Conservation (phyloP, 2,888 invertebrate species). For the Andrena marginata region DNA sequence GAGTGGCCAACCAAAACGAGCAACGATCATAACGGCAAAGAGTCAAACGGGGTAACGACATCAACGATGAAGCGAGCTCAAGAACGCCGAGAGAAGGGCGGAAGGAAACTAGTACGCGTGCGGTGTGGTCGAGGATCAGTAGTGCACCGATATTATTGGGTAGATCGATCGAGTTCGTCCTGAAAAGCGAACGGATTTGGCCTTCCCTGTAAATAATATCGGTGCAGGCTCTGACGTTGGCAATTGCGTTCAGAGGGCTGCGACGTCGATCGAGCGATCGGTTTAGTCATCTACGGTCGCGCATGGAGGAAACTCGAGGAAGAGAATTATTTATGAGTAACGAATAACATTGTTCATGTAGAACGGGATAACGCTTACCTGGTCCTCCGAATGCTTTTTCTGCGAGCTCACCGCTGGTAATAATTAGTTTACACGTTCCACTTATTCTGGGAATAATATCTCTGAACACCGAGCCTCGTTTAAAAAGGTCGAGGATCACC, state of each 20-base stretch:
- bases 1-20: constrained; percentile 3
- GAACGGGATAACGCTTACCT: too few species aligned
- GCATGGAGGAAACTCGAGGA: neutral
- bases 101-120: neutral
- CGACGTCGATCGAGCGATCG: constrained; percentile 4
- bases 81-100: constrained; percentile 12
- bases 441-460: too few species aligned
- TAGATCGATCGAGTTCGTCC: neutral
- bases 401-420: too few species aligned
- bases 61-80: constrained; percentile 16
- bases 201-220: neutral
- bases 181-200: neutral
- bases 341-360: too few species aligned
- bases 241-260: neutral
- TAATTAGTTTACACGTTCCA: too few species aligned
- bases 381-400: too few species aligned
- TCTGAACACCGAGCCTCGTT: too few species aligned
- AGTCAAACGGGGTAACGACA: neutral
- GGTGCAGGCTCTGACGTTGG: neutral
- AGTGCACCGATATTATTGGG: too few species aligned
- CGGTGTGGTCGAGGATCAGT: too few species aligned
- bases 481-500: neutral
- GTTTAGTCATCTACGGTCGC: neutral
- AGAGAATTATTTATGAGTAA: too few species aligned
- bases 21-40: constrained; percentile 19